Evolutionary conservation across 1,140 invertebrate species (phyloP), one percentile per base, ranked within the genome.

Genomic region (Halesus radiatus): DNA sequence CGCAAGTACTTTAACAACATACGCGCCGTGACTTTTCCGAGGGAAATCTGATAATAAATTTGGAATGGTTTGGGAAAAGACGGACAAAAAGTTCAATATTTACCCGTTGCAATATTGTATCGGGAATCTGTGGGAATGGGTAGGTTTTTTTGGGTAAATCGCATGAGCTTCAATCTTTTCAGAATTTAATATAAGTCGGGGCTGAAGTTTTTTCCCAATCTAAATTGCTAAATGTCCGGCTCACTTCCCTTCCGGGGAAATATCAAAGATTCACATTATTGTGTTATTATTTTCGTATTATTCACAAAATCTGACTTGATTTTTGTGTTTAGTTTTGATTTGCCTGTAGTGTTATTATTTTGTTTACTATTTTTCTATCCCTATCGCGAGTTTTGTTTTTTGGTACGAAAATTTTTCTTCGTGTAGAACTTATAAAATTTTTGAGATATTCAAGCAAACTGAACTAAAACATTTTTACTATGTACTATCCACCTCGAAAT

Each of bases 101-200:
- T 66, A 66, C 62, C 16, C 62, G 29, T 3, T 66, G 62, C 62
- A 66, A 66, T 26, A 29, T 22, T 66, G 22, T 29, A 26, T 66
- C 22, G 29, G n/a, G 62, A 45, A 45, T 45, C 37, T 13, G 37
- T n/a, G n/a, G n/a, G n/a, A n/a, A n/a, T n/a, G 37, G 37, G 5
- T 45, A 66, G 62, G 29, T 66, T 66, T 66, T 64, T 66, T 66
- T 3, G n/a, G 62, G 23, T 13, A 66, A 32, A 66, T 29, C 26
- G 29, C 29, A 15, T 15, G 62, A 66, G 62, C 26, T 66, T 66
- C 23, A 13, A 66, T 26, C 62, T 66, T 66, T 66, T 66, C 16
- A 22, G 29, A 66, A 66, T 66, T 66, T 26, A 66, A 66, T 66
- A 66, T 66, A 66, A 66, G 4, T 66, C n/a, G 29, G 16, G 15